Percentiles rank a stretch among this genome's conserved stretches.
Conservation (phyloP, 2,888 invertebrate species). For the Eurois occulta region DNA sequence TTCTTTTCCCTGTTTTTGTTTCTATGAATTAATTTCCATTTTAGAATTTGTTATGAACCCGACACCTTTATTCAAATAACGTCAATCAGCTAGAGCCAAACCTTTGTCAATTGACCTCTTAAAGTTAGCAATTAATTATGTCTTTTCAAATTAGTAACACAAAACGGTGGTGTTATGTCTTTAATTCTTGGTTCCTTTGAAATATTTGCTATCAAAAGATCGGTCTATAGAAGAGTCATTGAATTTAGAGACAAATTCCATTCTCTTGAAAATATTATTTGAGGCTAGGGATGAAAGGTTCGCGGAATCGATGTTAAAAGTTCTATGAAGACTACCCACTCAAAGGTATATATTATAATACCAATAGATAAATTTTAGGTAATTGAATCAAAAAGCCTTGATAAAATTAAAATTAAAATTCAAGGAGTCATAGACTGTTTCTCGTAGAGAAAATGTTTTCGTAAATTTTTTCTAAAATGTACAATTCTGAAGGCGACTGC, state of each 20-base stretch:
- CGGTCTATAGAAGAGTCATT: constrained; percentile 2
- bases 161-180: constrained; percentile 10
- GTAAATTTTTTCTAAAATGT: neutral
- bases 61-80: neutral
- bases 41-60: neutral
- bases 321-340: neutral
- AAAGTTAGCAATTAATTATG: constrained; percentile 8
- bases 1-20: neutral
- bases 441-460: neutral
- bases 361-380: neutral
- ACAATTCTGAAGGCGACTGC: neutral
- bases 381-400: neutral
- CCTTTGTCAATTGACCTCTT: neutral
- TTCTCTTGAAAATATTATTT: constrained; percentile 24
- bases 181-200: constrained; percentile 25
- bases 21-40: neutral
- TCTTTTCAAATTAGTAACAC: constrained; percentile 33
- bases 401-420: neutral
- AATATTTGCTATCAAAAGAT: constrained; percentile 35
- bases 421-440: neutral
- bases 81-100: neutral
- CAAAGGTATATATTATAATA: neutral
- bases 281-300: constrained; percentile 2
- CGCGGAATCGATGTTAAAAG: neutral
- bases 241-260: constrained; percentile 12